Evolutionary conservation across 2,797 vertebrate genomes (phyloP).

Genomic region (Sebastiscus albofasciatus): DNA sequence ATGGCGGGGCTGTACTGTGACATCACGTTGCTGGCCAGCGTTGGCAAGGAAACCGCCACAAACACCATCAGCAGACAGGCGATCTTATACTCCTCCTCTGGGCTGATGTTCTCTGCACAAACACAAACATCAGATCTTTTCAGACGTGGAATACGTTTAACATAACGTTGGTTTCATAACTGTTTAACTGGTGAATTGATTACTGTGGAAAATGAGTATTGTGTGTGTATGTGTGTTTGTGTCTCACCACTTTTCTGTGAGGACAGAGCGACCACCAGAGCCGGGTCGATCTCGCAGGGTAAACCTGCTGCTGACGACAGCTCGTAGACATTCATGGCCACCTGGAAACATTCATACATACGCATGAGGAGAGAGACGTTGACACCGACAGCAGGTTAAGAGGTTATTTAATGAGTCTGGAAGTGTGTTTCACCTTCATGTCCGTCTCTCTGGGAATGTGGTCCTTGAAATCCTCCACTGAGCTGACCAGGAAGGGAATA

Average conservation of each 20-base stretch:
- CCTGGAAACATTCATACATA: constrained; percentile 74
- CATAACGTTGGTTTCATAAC: no score
- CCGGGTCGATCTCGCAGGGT: constrained; percentile 97
- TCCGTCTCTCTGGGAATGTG: constrained; percentile 99
- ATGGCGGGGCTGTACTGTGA: constrained; percentile 99
- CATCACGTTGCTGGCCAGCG: constrained; percentile 97
- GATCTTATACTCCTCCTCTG: constrained; percentile 99
- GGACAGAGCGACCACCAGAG: constrained; percentile 95
- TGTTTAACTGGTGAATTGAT: no score
- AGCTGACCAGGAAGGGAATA: constrained; percentile 99
- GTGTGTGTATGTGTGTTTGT: neutral
- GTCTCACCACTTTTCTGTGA: constrained; percentile 95
- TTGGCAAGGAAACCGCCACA: constrained; percentile 96
- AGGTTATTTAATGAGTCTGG: fast-evolving
- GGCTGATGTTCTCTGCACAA: constrained; percentile 94
- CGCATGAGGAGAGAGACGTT: neutral
- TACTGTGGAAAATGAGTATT: no score
- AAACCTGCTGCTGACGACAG: constrained; percentile 96
- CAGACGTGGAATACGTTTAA: neutral
- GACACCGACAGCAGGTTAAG: neutral
- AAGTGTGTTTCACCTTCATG: constrained; percentile 90
- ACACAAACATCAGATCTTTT: neutral
- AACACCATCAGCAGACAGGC: constrained; percentile 99
- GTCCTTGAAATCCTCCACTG: constrained; percentile 98
- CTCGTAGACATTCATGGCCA: constrained; percentile 99